Base-by-base conservation (phyloP, 2,797 vertebrate genomes). In the Meda fulgida region DNA sequence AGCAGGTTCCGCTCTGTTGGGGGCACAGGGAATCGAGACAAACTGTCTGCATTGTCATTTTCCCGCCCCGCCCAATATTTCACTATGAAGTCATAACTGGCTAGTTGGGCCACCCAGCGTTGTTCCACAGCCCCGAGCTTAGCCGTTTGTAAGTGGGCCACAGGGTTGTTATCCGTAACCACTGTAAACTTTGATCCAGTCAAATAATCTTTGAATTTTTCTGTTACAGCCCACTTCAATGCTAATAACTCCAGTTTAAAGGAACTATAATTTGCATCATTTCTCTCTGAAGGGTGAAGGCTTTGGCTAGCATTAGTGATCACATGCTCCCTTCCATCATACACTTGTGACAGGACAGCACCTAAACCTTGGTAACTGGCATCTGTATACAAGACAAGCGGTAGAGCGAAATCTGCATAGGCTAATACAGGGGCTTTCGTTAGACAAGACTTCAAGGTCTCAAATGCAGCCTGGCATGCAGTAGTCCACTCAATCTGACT, bases 371-470 rank as follows among this genome's bases (percentile, higher is more conserved):
- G 53, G 14, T 73, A 65, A 21, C 88, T 87, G 13, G 79, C 73
- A 80, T 87, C 86, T 16, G 81, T 87, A 34, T 85, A 71, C 19
- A 66, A 14, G 53, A 89, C 9, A 76, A 51, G 8, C 31, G 78
- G 82, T 87, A 65, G 31, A 18, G 29, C 3, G 1, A 65, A 65
- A 31, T 31, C 63, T 0, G 63, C 29, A 31, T 31, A 87, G 0
- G n/a, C 78, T 16, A 87, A 5, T 1, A 86, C 3, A 0, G 72
- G 78, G 7, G 72, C 58, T 34, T 78, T 10, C 0, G 65, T 7
- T 2, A 81, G 34, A 0, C 29, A 63, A 13, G 10, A 7, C 4
- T 83, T 86, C 9, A 86, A 26, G 1, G n/a, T 23, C 0, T 77
- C 13, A 9, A 87, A 77, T 34, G 86, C 78, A 2, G 38, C 5